Conservation (phyloP, 2,797 vertebrate species). For the Mus caroli region DNA sequence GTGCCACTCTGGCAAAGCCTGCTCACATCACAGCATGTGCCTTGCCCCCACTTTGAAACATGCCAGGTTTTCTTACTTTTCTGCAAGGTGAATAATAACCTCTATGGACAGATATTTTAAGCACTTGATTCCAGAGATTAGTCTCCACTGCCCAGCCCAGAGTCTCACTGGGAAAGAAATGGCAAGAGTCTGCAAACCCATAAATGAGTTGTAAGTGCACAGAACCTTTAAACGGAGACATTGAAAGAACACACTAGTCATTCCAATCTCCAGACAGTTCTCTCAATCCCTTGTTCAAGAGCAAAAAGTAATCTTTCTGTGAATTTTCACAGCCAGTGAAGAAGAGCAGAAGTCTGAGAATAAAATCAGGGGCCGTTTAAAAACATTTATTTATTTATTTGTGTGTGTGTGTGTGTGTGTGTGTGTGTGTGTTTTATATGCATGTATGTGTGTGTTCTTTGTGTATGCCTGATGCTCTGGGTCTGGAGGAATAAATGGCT, state of each 20-base stretch:
- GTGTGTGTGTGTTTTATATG: neutral
- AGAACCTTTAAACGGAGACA: neutral
- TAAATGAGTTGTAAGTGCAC: neutral
- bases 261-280: neutral
- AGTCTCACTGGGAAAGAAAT: neutral
- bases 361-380: neutral
- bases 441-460: neutral
- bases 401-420: neutral
- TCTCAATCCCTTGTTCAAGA: neutral
- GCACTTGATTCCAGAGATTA: neutral
- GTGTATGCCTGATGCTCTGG: neutral
- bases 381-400: neutral
- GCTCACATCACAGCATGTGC: neutral
- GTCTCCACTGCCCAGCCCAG: fast-evolving
- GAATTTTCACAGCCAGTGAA: neutral
- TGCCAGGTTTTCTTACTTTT: fast-evolving
- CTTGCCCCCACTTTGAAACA: neutral
- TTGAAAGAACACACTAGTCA: fast-evolving
- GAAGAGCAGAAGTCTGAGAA: neutral
- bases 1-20: too few relatives aligned
- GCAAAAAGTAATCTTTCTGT: neutral
- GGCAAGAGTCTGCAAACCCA: neutral
- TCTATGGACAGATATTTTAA: neutral
- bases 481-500: neutral
- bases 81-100: fast-evolving